Evolutionary conservation across 1,140 invertebrate species (phyloP).

Genomic region (Pachypsylla venusta): DNA sequence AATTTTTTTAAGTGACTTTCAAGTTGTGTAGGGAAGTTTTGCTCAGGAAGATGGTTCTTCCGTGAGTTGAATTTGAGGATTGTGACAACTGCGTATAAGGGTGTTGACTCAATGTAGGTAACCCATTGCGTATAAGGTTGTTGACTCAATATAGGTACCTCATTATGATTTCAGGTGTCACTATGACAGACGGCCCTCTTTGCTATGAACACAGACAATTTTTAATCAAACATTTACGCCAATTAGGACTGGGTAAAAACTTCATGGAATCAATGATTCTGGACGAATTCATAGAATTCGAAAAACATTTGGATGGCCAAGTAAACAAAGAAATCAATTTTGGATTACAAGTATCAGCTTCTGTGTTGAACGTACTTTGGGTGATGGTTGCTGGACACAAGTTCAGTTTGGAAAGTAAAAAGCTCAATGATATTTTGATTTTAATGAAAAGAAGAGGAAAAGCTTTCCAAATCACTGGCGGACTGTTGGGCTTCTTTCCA

Average conservation of each 20-base stretch:
- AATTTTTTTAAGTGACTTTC: too few species aligned
- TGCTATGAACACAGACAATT: constrained; percentile 64
- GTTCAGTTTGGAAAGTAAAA: constrained; percentile 27
- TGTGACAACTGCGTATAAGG: too few species aligned
- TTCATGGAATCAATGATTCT: constrained; percentile 54
- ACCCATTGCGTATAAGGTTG: too few species aligned
- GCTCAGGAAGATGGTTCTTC: too few species aligned
- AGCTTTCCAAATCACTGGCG: constrained; percentile 53
- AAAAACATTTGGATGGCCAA: constrained; percentile 33
- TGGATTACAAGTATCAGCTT: constrained; percentile 30
- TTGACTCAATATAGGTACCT: too few species aligned
- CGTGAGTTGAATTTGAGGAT: too few species aligned
- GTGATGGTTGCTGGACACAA: constrained; percentile 47
- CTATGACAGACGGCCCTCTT: constrained; percentile 53
- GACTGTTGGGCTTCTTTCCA: constrained; percentile 46
- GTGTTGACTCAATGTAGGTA: too few species aligned
- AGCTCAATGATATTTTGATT: constrained; percentile 41
- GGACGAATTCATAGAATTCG: constrained; percentile 39
- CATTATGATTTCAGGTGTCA: constrained; percentile 39
- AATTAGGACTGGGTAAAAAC: constrained; percentile 56
- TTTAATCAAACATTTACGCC: constrained; percentile 47
- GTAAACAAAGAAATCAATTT: constrained; percentile 27
- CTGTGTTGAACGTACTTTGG: constrained; percentile 62
- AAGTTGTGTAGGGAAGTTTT: too few species aligned
- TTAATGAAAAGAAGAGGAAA: constrained; percentile 43